Percentiles rank a stretch among this genome's conserved stretches.
phyloP scores from a whole-genome alignment of 1,140 invertebrate species.

The Theocolax elegans region DNA sequence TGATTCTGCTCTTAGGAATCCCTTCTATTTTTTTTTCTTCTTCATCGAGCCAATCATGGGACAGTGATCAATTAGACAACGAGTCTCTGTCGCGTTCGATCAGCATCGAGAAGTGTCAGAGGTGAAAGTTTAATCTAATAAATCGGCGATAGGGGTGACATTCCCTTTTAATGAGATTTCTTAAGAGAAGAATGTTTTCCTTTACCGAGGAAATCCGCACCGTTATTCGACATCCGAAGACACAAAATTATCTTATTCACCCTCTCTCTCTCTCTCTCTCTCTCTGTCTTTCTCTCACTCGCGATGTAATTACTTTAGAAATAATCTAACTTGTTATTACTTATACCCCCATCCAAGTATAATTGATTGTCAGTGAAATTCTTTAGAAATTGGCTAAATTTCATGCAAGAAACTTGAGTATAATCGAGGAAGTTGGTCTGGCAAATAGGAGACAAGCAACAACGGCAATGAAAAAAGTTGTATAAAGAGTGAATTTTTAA shows the following conservation, averaged over 20 bases:
- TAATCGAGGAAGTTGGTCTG: too few species aligned
- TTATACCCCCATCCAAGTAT: too few species aligned
- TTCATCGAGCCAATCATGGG: slow-evolving; percentile 2
- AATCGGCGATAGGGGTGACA: slow-evolving; percentile 31
- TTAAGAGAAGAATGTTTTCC: slow-evolving; percentile 38
- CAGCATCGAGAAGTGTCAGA: slow-evolving; percentile 14
- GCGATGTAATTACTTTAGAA: slow-evolving; percentile 27
- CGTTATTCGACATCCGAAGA: slow-evolving; percentile 15
- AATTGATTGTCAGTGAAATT: too few species aligned
- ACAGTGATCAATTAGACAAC: slow-evolving; percentile 35
- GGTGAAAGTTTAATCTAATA: slow-evolving; percentile 39
- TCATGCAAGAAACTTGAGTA: too few species aligned
- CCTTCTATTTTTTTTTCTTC: neutral
- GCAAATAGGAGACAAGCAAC: too few species aligned
- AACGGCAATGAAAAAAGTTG: too few species aligned
- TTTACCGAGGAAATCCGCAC: slow-evolving; percentile 22
- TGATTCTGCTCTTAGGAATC: neutral
- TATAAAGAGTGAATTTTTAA: too few species aligned
- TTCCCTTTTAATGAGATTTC: slow-evolving; percentile 40
- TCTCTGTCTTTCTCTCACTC: too few species aligned
- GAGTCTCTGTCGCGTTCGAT: slow-evolving; percentile 1
- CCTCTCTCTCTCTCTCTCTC: too few species aligned
- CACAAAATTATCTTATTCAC: slow-evolving; percentile 24
- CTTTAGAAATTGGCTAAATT: too few species aligned
- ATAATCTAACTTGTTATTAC: too few species aligned